Percentiles rank a stretch among this genome's conserved stretches.
These are phyloP conservation scores for Toxotes jaculatrix DNA, from an alignment of 2,113 vertebrate species.

Conservation along the genomic window DNA sequence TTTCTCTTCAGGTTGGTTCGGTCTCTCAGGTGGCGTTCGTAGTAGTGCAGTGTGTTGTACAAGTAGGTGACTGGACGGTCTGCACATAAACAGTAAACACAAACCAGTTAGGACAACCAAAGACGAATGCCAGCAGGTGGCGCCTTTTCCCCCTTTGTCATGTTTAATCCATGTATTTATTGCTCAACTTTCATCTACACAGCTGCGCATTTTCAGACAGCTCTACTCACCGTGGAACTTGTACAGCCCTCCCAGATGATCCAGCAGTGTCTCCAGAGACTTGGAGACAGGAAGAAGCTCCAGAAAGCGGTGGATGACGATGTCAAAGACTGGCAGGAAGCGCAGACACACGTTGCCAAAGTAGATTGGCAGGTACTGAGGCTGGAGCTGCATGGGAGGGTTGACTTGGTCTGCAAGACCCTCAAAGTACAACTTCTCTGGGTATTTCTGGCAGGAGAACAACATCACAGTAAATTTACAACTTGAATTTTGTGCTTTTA, in stretches of 20 bases:
- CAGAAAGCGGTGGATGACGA: conserved; percentile 98
- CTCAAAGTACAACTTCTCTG: conserved; percentile 99
- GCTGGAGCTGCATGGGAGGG: conserved; percentile 95
- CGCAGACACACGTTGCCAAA: conserved; percentile 98
- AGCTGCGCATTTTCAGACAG: background rate
- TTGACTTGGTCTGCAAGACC: conserved; percentile 97
- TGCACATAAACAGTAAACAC: conserved; percentile 62
- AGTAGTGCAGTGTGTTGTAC: conserved; percentile 99
- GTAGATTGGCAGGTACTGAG: conserved; percentile 98
- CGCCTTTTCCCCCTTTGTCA: background rate
- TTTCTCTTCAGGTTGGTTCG: conserved; percentile 95
- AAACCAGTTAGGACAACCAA: background rate
- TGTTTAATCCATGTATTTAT: background rate
- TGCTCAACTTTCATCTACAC: too few relatives aligned
- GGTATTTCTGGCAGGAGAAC: conserved; percentile 90
- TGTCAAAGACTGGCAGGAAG: conserved; percentile 98
- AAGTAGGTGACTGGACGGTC: conserved; percentile 98
- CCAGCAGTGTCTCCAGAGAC: conserved; percentile 95
- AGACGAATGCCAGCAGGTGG: background rate
- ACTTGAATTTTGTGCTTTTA: background rate
- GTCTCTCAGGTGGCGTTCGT: conserved; percentile 93
- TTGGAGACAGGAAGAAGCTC: conserved; percentile 98
- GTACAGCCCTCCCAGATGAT: conserved; percentile 97
- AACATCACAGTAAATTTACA: background rate
- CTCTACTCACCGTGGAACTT: conserved; percentile 94